phyloP scores from a whole-genome alignment of 2,888 invertebrate species.

The Tachina fera region DNA sequence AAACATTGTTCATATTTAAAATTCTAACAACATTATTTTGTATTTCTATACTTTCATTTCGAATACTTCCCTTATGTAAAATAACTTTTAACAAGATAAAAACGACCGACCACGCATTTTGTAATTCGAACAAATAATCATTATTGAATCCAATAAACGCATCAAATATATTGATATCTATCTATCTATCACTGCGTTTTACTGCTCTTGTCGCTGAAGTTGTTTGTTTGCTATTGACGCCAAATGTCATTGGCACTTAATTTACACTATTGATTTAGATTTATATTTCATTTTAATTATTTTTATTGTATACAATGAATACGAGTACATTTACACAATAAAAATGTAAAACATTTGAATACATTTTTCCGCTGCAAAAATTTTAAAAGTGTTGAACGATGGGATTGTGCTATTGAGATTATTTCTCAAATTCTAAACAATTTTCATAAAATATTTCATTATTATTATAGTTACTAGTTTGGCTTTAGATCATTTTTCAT shows the following conservation, averaged over 20 bases:
- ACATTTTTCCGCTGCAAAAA: slow-evolving; percentile 1
- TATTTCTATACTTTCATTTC: neutral
- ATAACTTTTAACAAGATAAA: slow-evolving; percentile 8
- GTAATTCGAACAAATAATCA: slow-evolving; percentile 43
- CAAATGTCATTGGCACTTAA: slow-evolving; percentile 68
- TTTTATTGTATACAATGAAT: neutral
- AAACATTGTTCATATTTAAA: no score
- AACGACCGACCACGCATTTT: slow-evolving; percentile 48
- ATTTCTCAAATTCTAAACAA: neutral
- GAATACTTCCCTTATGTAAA: slow-evolving; percentile 40
- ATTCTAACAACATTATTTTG: no score
- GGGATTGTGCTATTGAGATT: neutral
- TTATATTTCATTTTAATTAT: slow-evolving; percentile 50
- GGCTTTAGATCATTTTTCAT: slow-evolving; percentile 50
- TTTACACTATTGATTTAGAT: slow-evolving; percentile 57
- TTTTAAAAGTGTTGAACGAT: slow-evolving; percentile 8
- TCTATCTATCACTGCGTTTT: slow-evolving; percentile 22
- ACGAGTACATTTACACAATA: neutral
- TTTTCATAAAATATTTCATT: slow-evolving; percentile 31
- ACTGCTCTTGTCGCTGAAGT: slow-evolving; percentile 23
- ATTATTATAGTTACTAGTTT: slow-evolving; percentile 18
- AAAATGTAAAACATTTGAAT: slow-evolving; percentile 36
- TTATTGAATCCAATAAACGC: slow-evolving; percentile 41
- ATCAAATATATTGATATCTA: slow-evolving; percentile 46
- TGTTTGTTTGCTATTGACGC: slow-evolving; percentile 49